phyloP scores from a whole-genome alignment of 2,888 invertebrate genomes.

The Orthosia cruda region DNA sequence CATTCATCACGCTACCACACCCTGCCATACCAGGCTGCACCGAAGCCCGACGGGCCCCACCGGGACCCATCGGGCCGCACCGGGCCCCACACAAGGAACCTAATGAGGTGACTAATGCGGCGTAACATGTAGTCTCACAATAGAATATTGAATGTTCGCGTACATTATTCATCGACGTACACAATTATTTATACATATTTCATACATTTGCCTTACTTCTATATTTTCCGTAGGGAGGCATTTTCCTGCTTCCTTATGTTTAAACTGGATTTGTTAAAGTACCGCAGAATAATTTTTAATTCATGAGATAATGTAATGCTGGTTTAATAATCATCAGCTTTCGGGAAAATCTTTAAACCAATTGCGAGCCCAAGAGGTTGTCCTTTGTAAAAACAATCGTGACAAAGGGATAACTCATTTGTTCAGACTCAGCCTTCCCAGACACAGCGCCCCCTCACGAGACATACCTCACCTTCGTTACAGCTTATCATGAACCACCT shows the following conservation, averaged over 20 bases:
- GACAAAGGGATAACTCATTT: no score
- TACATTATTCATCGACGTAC: conserved; percentile 47
- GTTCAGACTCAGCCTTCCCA: background rate
- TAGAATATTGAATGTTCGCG: conserved; percentile 49
- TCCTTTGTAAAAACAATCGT: background rate
- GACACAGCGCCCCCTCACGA: background rate
- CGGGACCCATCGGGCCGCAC: background rate
- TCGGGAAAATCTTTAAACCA: no score
- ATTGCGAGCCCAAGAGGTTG: background rate
- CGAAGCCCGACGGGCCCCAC: background rate
- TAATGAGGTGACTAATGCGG: conserved; percentile 53
- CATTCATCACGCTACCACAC: conserved; percentile 48
- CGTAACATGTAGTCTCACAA: conserved; percentile 41
- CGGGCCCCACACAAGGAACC: conserved; percentile 25
- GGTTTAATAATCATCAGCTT: background rate
- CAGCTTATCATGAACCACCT: background rate
- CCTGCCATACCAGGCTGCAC: background rate
- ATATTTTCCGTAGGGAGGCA: conserved; percentile 1
- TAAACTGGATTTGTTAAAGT: background rate
- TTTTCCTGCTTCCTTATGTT: conserved; percentile 5
- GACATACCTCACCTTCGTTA: no score
- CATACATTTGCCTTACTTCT: conserved; percentile 20
- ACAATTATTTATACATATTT: conserved; percentile 40
- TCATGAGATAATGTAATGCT: background rate
- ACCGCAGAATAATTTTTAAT: background rate